phyloP scores from a whole-genome alignment of 2,888 invertebrate genomes.

The Epiblema foenella region DNA sequence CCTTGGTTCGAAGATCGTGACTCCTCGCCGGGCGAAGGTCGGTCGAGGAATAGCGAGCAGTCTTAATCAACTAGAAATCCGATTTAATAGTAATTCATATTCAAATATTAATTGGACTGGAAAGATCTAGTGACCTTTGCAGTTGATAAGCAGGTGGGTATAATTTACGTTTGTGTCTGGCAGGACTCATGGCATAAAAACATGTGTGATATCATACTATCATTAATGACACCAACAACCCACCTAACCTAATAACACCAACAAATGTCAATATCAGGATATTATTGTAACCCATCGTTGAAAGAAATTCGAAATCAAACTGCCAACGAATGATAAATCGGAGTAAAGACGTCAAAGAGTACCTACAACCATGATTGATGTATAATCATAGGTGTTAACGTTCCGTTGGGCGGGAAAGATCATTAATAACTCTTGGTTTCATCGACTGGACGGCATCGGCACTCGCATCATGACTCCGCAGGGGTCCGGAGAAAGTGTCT shows the following conservation, averaged over 20 bases:
- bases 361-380: conserved; percentile 58
- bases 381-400: conserved; percentile 51
- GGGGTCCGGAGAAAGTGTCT: conserved; percentile 63
- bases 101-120: conserved; percentile 37
- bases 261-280: neutral
- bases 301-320: conserved; percentile 16
- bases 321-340: conserved; percentile 33
- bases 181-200: neutral
- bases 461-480: conserved; percentile 55
- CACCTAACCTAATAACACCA: neutral
- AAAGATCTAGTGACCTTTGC: conserved; percentile 40
- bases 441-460: conserved; percentile 60
- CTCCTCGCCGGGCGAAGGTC: conserved; percentile 39
- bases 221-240: too few species aligned
- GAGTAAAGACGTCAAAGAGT: conserved; percentile 40
- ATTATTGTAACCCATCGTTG: neutral
- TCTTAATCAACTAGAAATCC: conserved; percentile 40
- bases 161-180: conserved; percentile 12
- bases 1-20: conserved; percentile 42
- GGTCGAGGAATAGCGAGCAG: conserved; percentile 26
- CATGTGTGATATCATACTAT: too few species aligned
- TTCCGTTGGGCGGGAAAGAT: conserved; percentile 52
- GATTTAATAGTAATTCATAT: conserved; percentile 40
- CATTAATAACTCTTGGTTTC: conserved; percentile 59
- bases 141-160: conserved; percentile 25